Evolutionary conservation across 1,140 invertebrate genomes (phyloP).

Genomic region (Brachionus plicatilis): DNA sequence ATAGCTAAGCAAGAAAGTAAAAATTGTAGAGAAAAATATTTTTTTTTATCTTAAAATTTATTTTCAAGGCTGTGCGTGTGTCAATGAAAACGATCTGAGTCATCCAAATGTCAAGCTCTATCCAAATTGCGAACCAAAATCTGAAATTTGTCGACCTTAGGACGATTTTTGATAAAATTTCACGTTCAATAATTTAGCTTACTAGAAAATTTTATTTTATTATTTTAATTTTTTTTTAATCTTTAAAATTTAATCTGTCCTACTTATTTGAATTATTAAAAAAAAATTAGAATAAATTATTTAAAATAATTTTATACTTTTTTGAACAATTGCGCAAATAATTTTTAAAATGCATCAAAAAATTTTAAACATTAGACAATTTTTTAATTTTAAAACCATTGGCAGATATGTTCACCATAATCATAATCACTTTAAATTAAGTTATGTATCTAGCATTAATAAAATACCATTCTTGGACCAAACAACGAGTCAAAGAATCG

Average conservation of each 20-base stretch:
- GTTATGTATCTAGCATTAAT: background rate
- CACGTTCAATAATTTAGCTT: background rate
- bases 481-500: conserved; percentile 45
- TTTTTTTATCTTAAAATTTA: background rate
- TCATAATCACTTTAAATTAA: background rate
- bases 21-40: background rate
- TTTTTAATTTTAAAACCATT: background rate
- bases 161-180: background rate
- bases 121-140: conserved; percentile 38
- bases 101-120: conserved; percentile 38
- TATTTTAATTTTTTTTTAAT: background rate
- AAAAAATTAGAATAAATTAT: conserved; percentile 5
- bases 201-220: background rate
- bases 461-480: background rate
- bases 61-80: conserved; percentile 36
- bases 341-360: background rate
- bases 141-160: background rate
- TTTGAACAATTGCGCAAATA: background rate
- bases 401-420: background rate
- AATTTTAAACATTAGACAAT: background rate
- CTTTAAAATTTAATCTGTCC: background rate
- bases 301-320: background rate
- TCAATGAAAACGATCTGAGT: conserved; percentile 20
- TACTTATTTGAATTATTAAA: background rate
- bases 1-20: conserved; percentile 25